Evolutionary conservation across 2,888 invertebrate genomes (phyloP).

Genomic region (Alcis repandata): DNA sequence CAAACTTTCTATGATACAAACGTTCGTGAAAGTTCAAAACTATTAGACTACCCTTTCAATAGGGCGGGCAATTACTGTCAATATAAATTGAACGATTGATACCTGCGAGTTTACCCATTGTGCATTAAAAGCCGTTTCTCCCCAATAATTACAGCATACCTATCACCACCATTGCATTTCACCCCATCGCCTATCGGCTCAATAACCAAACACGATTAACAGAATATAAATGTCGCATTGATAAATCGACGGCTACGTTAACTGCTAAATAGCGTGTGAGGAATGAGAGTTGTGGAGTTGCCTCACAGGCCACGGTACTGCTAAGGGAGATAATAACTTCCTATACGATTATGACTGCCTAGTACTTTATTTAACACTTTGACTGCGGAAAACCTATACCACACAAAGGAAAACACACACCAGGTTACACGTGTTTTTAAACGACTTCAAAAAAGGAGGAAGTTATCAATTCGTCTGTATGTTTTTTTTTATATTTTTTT

Average conservation of each 20-base stretch:
- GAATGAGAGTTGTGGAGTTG: slow-evolving; percentile 54
- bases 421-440: no score
- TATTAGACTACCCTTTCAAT: slow-evolving; percentile 1
- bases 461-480: no score
- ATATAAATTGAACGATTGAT: slow-evolving; percentile 27
- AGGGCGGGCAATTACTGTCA: slow-evolving; percentile 17
- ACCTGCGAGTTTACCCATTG: slow-evolving; percentile 24
- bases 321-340: slow-evolving; percentile 33
- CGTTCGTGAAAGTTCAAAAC: slow-evolving; percentile 8
- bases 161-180: slow-evolving; percentile 46
- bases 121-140: slow-evolving; percentile 34
- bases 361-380: neutral
- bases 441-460: no score
- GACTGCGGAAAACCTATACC: no score
- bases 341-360: neutral
- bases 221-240: slow-evolving; percentile 83
- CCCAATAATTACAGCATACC: slow-evolving; percentile 44
- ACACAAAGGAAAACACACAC: no score
- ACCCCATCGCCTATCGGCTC: slow-evolving; percentile 51
- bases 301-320: slow-evolving; percentile 34
- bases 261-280: slow-evolving; percentile 85
- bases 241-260: slow-evolving; percentile 78
- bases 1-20: neutral
- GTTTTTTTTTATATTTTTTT: no score
- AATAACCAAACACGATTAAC: slow-evolving; percentile 77